A percentile compares a stretch with the other conserved stretches of the same genome.
These are phyloP conservation scores for Anastatus disparis DNA, from an alignment of 1,140 invertebrate species.

Conservation along the genomic window DNA sequence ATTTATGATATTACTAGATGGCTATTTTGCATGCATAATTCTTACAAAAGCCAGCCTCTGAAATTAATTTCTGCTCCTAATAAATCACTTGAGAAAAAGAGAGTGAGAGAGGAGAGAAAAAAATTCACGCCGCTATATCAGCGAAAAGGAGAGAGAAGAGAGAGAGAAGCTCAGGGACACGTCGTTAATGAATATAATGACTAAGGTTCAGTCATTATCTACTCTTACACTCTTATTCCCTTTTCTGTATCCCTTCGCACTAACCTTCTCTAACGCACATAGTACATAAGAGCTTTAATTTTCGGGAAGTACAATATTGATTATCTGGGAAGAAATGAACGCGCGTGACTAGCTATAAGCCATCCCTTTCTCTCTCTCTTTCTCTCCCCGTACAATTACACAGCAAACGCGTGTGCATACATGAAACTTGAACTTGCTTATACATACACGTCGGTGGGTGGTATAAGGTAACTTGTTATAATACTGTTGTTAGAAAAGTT, in stretches of 20 bases:
- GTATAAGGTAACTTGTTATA: too few relatives aligned
- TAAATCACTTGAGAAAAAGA: slow-evolving; percentile 35
- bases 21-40: slow-evolving; percentile 14
- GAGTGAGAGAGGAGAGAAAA: too few relatives aligned
- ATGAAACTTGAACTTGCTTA: too few relatives aligned
- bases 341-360: slow-evolving; percentile 30
- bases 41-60: neutral
- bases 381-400: too few relatives aligned
- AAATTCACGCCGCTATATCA: neutral
- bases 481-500: too few relatives aligned
- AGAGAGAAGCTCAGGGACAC: neutral
- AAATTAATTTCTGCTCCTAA: slow-evolving; percentile 33
- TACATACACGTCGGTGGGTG: too few relatives aligned
- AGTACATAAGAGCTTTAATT: slow-evolving; percentile 18
- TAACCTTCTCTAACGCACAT: too few relatives aligned
- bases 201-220: slow-evolving; percentile 21
- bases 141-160: neutral
- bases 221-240: neutral
- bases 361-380: neutral
- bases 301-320: slow-evolving; percentile 37
- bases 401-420: too few relatives aligned
- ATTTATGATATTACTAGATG: slow-evolving; percentile 11
- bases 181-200: slow-evolving; percentile 25
- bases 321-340: slow-evolving; percentile 38
- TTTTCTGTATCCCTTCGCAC: too few relatives aligned